Base-by-base conservation (phyloP, 2,888 invertebrate genomes). In the Neuroscelio doddi region DNA sequence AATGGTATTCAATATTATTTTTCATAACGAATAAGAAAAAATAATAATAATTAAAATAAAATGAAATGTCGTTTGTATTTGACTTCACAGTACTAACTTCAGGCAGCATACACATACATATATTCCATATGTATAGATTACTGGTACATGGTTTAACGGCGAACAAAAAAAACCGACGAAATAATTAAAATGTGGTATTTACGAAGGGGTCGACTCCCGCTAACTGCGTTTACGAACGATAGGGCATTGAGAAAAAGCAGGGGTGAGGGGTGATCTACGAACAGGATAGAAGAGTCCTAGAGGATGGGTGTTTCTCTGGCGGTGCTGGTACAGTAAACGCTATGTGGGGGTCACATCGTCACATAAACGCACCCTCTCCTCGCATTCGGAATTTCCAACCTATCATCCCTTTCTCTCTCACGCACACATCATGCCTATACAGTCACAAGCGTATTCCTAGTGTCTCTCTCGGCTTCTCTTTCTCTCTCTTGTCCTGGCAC, bases 131-230 rank as follows among this genome's bases (percentile, higher is more conserved):
- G 26, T 26, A 26, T 26, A 26, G 26, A 26, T 26, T 26, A 26
- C 27, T 15, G 15, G 27, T 44, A 16, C 8, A 44, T 1, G n/a
- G 29, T 3, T 7, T 44, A 24, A 29, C 34, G 26, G 44, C 34
- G 3, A 39, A 47, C 62, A 58, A 46, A 68, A 57, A 70, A 72
- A 64, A 68, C 45, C 69, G 57, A 64, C 44, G 64, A 70, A 76
- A 76, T 76, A 79, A 80, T 79, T 79, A 79, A 80, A 82, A 80
- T 69, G 72, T 52, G 71, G 73, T 75, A 73, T 76, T 75, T 69
- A 71, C 70, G 65, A 64, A 66, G 65, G 64, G 70, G 47, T 55
- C 49, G 58, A 59, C 59, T 68, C 71, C 66, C 65, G 71, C 67
- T 70, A 67, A 51, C 62, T 68, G 73, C 68, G 66, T 74, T 68